A percentile compares a stretch with the other conserved stretches of the same genome.
phyloP scores from a whole-genome alignment of 2,888 invertebrate genomes.

The Holacanthella duospinosa region DNA sequence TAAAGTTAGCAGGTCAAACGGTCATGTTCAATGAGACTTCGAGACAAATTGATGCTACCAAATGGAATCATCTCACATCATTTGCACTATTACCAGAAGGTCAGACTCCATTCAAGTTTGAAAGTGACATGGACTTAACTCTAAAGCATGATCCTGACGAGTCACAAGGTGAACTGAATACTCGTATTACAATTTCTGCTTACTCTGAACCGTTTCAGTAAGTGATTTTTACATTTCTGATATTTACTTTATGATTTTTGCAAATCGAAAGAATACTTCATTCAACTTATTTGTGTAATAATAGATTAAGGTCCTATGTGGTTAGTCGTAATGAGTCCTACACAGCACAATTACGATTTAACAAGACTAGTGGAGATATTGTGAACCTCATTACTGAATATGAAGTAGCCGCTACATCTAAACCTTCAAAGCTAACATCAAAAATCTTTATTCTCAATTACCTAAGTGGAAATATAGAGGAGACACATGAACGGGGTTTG shows the following conservation, averaged over 20 bases:
- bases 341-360: background rate
- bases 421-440: conserved; percentile 17
- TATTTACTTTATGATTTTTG: background rate
- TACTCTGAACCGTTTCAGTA: conserved; percentile 23
- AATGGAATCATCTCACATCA: conserved; percentile 19
- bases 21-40: conserved; percentile 26
- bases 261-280: too few relatives aligned
- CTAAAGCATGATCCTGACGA: conserved; percentile 19
- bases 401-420: conserved; percentile 14
- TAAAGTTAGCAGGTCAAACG: conserved; percentile 12
- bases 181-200: conserved; percentile 22
- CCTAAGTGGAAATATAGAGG: conserved; percentile 23
- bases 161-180: conserved; percentile 15
- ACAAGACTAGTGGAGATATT: background rate
- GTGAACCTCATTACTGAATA: conserved; percentile 15
- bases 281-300: too few relatives aligned
- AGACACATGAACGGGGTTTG: conserved; percentile 19
- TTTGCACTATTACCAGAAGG: conserved; percentile 20
- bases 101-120: conserved; percentile 19
- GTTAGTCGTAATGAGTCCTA: conserved; percentile 1
- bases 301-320: background rate
- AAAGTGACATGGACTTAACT: conserved; percentile 22
- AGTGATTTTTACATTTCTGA: background rate
- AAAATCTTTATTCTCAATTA: conserved; percentile 26
- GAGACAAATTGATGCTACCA: conserved; percentile 14